phyloP scores from a whole-genome alignment of 1,140 invertebrate genomes.

The Drosophila rhopaloa region DNA sequence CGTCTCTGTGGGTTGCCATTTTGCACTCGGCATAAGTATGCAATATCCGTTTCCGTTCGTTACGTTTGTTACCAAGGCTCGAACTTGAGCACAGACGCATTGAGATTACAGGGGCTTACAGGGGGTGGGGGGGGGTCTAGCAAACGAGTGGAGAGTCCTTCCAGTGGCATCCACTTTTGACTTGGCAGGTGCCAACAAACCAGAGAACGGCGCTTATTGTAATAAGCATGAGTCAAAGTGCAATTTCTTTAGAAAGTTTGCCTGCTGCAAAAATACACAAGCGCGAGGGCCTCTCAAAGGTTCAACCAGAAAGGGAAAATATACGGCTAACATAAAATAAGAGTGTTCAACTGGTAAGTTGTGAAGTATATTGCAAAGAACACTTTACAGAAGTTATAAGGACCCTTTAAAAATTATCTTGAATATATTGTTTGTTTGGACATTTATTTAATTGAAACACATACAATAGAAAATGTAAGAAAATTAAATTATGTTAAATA shows the following conservation, averaged over 20 bases:
- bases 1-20: slow-evolving; percentile 61
- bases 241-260: slow-evolving; percentile 74
- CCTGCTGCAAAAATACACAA: slow-evolving; percentile 30
- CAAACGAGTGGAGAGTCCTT: slow-evolving; percentile 35
- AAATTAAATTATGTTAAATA: too few species aligned
- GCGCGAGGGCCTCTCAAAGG: slow-evolving; percentile 35
- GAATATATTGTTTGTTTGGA: too few species aligned
- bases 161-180: slow-evolving; percentile 56
- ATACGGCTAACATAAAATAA: background rate
- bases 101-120: slow-evolving; percentile 6
- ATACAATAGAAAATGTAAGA: too few species aligned
- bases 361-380: background rate
- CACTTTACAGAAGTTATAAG: background rate
- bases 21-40: slow-evolving; percentile 79
- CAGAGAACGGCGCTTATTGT: slow-evolving; percentile 61
- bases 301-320: background rate
- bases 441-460: too few species aligned
- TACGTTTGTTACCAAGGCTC: slow-evolving; percentile 71
- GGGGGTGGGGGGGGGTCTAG: background rate
- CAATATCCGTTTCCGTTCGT: slow-evolving; percentile 81
- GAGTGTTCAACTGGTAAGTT: background rate
- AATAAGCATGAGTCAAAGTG: slow-evolving; percentile 77
- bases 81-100: slow-evolving; percentile 48
- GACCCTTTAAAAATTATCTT: background rate
- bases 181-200: slow-evolving; percentile 69